phyloP scores from a whole-genome alignment of 2,888 invertebrate genomes.

The Cylloceria caligata region DNA sequence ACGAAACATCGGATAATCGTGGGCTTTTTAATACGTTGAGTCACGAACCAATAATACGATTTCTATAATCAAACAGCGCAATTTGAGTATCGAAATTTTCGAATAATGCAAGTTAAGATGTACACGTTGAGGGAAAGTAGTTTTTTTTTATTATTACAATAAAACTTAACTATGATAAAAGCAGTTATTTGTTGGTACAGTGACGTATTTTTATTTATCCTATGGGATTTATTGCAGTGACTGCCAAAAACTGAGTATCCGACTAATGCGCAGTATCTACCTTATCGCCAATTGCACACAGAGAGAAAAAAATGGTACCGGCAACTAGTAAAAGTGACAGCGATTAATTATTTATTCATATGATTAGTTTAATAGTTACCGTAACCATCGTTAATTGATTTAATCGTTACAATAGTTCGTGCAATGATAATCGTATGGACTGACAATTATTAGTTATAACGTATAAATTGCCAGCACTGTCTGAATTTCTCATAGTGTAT shows the following conservation, averaged over 20 bases:
- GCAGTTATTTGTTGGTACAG: background rate
- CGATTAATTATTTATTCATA: too few relatives aligned
- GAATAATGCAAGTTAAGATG: background rate
- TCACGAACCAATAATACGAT: background rate
- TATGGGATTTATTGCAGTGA: constrained; percentile 1
- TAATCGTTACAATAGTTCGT: too few relatives aligned
- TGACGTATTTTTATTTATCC: background rate
- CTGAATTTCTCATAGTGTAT: too few relatives aligned
- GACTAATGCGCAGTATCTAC: too few relatives aligned
- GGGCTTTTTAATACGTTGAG: background rate
- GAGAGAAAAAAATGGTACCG: too few relatives aligned
- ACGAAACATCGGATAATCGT: background rate
- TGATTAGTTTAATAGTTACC: too few relatives aligned
- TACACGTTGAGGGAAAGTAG: background rate
- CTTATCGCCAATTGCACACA: background rate
- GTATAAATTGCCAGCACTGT: too few relatives aligned
- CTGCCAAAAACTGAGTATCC: background rate
- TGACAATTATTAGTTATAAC: too few relatives aligned
- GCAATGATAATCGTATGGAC: too few relatives aligned
- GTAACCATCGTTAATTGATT: too few relatives aligned
- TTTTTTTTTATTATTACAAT: background rate
- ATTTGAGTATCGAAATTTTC: background rate
- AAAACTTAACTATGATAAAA: background rate
- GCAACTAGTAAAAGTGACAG: background rate
- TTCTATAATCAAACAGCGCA: background rate